Evolutionary conservation across 2,888 invertebrate species (phyloP).

Genomic region (Drosophila affinis): DNA sequence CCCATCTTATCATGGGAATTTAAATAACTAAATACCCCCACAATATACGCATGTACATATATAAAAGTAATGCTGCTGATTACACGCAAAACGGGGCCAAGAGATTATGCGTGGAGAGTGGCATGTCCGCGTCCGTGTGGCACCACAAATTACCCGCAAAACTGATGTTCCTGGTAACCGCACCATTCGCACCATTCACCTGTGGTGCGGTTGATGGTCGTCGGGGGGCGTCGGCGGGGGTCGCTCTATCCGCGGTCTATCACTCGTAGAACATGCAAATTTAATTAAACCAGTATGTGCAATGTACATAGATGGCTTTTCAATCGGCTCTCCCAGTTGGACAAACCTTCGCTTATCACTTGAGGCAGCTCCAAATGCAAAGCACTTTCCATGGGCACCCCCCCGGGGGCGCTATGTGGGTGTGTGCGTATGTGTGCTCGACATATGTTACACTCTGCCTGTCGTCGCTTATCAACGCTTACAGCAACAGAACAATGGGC

Average conservation of each 20-base stretch:
- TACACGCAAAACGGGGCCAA: conserved; percentile 59
- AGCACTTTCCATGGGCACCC: conserved; percentile 21
- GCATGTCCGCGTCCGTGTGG: conserved; percentile 31
- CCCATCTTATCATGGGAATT: conserved; percentile 47
- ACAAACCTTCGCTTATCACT: conserved; percentile 52
- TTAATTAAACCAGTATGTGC: conserved; percentile 65
- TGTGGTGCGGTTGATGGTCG: conserved; percentile 6
- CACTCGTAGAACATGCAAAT: conserved; percentile 34
- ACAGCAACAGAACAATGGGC: conserved; percentile 13
- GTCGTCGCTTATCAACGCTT: conserved; percentile 39
- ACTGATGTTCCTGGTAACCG: conserved; percentile 17
- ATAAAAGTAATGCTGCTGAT: conserved; percentile 58
- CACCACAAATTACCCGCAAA: conserved; percentile 68
- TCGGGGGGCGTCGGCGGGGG: neutral
- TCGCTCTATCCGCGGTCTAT: neutral
- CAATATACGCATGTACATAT: conserved; percentile 2
- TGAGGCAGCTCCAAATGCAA: conserved; percentile 50
- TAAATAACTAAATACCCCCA: conserved; percentile 47
- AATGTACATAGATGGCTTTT: conserved; percentile 58
- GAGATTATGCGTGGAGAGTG: conserved; percentile 59
- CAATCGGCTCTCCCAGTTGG: conserved; percentile 51
- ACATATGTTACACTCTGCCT: conserved; percentile 42
- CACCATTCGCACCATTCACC: conserved; percentile 13
- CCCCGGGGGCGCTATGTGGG: conserved; percentile 8
- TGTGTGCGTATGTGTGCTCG: conserved; percentile 5